Conservation (phyloP, 37 sponge, comb jelly and placozoan genomes). For the Tethya wilhelma region DNA sequence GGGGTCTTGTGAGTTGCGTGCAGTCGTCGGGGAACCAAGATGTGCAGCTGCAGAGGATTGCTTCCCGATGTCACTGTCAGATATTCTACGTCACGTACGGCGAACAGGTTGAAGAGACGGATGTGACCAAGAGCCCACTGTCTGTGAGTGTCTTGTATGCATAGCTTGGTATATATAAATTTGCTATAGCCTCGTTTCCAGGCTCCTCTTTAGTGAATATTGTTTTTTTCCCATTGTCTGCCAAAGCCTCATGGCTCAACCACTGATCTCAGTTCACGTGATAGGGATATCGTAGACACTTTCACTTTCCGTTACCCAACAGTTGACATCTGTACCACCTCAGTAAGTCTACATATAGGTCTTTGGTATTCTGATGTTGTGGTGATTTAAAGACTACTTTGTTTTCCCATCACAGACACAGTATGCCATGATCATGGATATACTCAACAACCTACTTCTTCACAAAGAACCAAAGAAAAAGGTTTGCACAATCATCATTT, state of each 20-base stretch:
- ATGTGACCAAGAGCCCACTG: too few species aligned
- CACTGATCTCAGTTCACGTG: background rate
- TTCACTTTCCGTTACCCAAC: slow-evolving; percentile 81
- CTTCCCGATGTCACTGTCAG: slow-evolving; percentile 85
- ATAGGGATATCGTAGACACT: slow-evolving; percentile 73
- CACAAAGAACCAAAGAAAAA: slow-evolving; percentile 87
- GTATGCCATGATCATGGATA: slow-evolving; percentile 83
- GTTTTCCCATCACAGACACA: slow-evolving; percentile 27
- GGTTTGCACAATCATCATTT: slow-evolving; percentile 22
- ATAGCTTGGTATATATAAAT: too few species aligned
- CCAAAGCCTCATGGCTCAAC: too few species aligned
- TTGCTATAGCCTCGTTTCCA: too few species aligned
- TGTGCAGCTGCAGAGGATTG: slow-evolving; percentile 79
- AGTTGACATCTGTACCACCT: slow-evolving; percentile 78
- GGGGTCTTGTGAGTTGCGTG: slow-evolving; percentile 69
- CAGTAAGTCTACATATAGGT: too few species aligned
- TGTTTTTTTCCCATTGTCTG: too few species aligned
- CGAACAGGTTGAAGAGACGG: slow-evolving; percentile 30
- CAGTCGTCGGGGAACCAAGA: background rate
- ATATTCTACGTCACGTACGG: slow-evolving; percentile 75
- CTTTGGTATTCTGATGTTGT: background rate
- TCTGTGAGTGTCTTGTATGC: too few species aligned
- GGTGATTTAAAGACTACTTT: background rate
- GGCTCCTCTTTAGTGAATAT: too few species aligned
- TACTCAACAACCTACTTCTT: slow-evolving; percentile 87